phyloP scores from a whole-genome alignment of 2,888 invertebrate species.

The Perithous albicinctus region DNA sequence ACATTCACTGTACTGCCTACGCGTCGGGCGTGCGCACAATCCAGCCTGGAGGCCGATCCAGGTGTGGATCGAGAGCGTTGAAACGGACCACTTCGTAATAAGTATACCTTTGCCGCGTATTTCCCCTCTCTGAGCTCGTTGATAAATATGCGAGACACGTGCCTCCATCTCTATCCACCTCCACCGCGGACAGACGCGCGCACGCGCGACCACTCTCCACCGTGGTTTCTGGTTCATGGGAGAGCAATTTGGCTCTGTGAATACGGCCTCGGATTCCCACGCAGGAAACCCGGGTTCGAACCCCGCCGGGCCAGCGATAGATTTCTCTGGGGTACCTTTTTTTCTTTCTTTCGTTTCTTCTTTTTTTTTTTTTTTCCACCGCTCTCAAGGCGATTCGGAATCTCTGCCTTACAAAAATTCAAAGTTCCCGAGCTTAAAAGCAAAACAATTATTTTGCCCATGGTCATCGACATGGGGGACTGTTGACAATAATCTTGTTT shows the following conservation, averaged over 20 bases:
- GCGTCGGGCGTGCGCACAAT: constrained; percentile 63
- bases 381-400: not conserved
- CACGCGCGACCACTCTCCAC: constrained; percentile 56
- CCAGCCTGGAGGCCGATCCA: constrained; percentile 70
- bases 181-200: constrained; percentile 33
- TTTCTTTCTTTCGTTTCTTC: not conserved
- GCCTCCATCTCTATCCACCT: constrained; percentile 53
- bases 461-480: constrained; percentile 6
- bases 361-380: not conserved
- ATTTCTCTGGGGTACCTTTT: not conserved
- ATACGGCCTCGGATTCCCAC: constrained; percentile 31
- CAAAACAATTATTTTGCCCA: constrained; percentile 11
- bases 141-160: constrained; percentile 66
- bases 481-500: constrained; percentile 4
- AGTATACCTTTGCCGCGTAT: constrained; percentile 30
- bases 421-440: not conserved
- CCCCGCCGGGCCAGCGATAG: not conserved
- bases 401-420: not conserved
- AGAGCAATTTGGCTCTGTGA: constrained; percentile 14
- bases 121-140: constrained; percentile 40
- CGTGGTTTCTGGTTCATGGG: constrained; percentile 21
- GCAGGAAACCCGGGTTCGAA: constrained; percentile 9
- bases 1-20: constrained; percentile 32
- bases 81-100: constrained; percentile 73
- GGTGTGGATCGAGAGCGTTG: constrained; percentile 73